Percentiles rank a stretch among this genome's conserved stretches.
These are phyloP conservation scores for Arctia plantaginis DNA, from an alignment of 2,888 invertebrate genomes.

Conservation along the genomic window DNA sequence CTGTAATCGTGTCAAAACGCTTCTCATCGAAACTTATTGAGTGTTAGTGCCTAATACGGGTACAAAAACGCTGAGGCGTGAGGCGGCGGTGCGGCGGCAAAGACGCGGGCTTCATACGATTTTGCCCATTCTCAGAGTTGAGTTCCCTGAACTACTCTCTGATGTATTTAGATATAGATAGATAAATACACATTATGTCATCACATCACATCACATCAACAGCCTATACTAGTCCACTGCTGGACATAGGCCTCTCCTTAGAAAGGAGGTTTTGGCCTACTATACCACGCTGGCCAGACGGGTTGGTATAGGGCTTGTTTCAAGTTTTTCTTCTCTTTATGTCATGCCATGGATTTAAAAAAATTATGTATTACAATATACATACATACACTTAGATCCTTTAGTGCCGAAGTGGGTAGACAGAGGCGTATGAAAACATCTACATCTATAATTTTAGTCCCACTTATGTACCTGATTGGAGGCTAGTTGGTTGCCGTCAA, in stretches of 20 bases:
- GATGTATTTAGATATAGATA: neutral
- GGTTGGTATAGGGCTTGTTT: too few relatives aligned
- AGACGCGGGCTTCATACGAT: slow-evolving; percentile 48
- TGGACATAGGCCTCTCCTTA: too few relatives aligned
- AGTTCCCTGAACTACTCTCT: slow-evolving; percentile 25
- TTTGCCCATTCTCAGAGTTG: slow-evolving; percentile 64
- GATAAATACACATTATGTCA: neutral
- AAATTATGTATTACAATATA: neutral
- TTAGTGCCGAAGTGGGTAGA: neutral
- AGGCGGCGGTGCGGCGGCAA: slow-evolving; percentile 26
- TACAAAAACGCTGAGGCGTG: slow-evolving; percentile 67
- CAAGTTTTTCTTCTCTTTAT: too few relatives aligned
- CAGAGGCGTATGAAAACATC: neutral
- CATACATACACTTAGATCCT: neutral
- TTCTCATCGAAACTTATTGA: slow-evolving; percentile 68
- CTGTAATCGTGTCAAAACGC: slow-evolving; percentile 43
- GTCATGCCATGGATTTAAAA: neutral
- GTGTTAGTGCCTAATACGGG: slow-evolving; percentile 13
- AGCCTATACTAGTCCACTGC: too few relatives aligned
- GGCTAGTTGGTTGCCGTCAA: too few relatives aligned
- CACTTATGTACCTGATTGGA: too few relatives aligned
- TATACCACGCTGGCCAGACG: too few relatives aligned
- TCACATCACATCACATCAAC: too few relatives aligned
- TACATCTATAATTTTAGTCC: too few relatives aligned
- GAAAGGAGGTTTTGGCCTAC: too few relatives aligned